A percentile compares a stretch with the other conserved stretches of the same genome.
Evolutionary conservation across 2,797 vertebrate genomes (phyloP).

Genomic region (Leuciscus waleckii): DNA sequence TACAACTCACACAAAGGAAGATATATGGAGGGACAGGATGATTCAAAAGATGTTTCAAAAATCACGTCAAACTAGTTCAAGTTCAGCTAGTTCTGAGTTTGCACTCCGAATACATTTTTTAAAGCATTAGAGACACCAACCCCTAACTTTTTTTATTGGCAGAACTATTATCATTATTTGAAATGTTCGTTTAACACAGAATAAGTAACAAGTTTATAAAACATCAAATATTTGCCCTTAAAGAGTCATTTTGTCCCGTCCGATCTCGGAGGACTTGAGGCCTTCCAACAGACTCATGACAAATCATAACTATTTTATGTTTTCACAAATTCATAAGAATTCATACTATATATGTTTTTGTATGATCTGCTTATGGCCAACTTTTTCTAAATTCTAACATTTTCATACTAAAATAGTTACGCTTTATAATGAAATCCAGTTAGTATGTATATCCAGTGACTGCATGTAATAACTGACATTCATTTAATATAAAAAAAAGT

Average conservation of each 20-base stretch:
- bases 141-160: background rate
- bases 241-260: background rate
- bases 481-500: no score
- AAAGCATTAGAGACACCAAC: background rate
- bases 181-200: background rate
- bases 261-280: background rate
- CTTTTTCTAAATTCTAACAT: background rate
- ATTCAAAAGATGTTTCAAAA: constrained; percentile 9
- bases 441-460: background rate
- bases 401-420: background rate
- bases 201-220: background rate
- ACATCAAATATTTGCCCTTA: background rate
- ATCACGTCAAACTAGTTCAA: background rate
- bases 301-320: background rate
- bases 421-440: background rate
- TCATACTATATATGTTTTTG: background rate
- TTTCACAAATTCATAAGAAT: background rate
- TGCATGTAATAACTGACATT: background rate
- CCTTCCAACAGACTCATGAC: background rate
- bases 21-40: background rate
- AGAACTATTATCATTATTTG: background rate
- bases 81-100: background rate
- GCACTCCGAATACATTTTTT: background rate
- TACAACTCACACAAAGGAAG: background rate
- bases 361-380: background rate